Percentiles rank a stretch among this genome's conserved stretches.
phyloP scores from a whole-genome alignment of 2,888 invertebrate genomes.

The Rhamphomyia laevipes region DNA sequence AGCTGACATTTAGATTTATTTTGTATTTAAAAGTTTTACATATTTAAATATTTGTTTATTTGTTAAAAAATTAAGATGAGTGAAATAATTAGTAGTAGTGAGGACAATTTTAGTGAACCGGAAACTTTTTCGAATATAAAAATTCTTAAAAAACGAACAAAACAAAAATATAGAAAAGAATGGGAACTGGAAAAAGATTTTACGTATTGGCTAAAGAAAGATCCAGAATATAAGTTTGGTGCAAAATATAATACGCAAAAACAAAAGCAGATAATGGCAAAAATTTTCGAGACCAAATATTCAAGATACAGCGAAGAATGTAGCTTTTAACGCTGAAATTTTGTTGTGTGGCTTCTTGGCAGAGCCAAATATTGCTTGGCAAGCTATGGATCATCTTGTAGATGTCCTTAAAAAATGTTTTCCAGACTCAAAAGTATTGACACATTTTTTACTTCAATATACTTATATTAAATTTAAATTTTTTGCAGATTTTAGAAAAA shows the following conservation, averaged over 20 bases:
- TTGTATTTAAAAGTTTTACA: too few relatives aligned
- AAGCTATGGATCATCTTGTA: background rate
- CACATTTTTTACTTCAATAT: background rate
- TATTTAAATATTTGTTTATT: too few relatives aligned
- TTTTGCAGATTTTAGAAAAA: background rate
- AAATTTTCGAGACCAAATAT: too few relatives aligned
- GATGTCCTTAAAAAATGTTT: background rate
- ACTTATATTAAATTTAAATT: background rate
- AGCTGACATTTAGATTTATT: too few relatives aligned
- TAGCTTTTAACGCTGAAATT: background rate
- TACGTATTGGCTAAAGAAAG: background rate
- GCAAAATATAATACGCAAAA: background rate
- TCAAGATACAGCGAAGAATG: background rate
- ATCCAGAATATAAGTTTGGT: background rate
- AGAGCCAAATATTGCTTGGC: background rate
- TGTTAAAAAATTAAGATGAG: too few relatives aligned
- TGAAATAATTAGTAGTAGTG: too few relatives aligned
- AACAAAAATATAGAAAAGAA: background rate
- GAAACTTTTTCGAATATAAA: too few relatives aligned
- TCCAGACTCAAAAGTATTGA: background rate
- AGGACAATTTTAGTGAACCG: too few relatives aligned
- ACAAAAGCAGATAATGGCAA: background rate
- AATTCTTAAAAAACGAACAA: too few relatives aligned
- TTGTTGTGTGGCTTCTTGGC: background rate
- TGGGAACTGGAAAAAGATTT: background rate